These are phyloP conservation scores for Parasteatoda tepidariorum DNA, from an alignment of 1,140 invertebrate genomes.

Conservation along the genomic window DNA sequence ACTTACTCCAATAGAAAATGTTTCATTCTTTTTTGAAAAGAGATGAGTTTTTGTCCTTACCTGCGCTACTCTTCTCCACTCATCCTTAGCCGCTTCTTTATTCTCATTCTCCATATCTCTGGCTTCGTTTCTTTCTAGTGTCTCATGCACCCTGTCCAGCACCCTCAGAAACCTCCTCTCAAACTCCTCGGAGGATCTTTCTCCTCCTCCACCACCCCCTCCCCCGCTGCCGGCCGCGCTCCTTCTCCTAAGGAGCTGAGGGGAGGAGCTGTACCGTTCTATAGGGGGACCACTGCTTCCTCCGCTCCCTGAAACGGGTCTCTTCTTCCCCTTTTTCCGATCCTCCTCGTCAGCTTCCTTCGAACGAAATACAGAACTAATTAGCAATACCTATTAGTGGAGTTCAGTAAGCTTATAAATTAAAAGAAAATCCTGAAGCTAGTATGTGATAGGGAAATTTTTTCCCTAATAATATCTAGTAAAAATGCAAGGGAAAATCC, in stretches of 20 bases:
- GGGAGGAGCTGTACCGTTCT: conserved; percentile 48
- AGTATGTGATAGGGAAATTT: too few species aligned
- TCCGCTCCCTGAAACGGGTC: neutral
- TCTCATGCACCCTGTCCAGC: conserved; percentile 52
- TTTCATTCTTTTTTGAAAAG: neutral
- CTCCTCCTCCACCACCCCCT: neutral
- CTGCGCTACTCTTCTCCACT: conserved; percentile 49
- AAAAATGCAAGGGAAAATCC: too few species aligned
- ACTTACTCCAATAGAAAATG: too few species aligned
- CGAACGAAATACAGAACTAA: too few species aligned
- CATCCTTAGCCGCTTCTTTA: conserved; percentile 19
- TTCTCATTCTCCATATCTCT: conserved; percentile 25
- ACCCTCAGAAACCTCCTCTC: conserved; percentile 51
- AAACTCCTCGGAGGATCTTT: conserved; percentile 53
- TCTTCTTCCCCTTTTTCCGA: neutral
- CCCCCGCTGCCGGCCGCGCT: conserved; percentile 17
- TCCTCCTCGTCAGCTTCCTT: conserved; percentile 46
- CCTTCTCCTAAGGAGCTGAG: conserved; percentile 38
- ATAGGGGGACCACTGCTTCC: conserved; percentile 8
- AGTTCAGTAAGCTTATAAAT: too few species aligned
- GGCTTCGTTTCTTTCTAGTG: conserved; percentile 46
- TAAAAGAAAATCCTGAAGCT: too few species aligned
- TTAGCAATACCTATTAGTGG: too few species aligned
- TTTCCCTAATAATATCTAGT: too few species aligned
- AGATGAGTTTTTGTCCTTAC: neutral